Conservation (phyloP, 2,888 invertebrate species). For the Heteropelma amictum region DNA sequence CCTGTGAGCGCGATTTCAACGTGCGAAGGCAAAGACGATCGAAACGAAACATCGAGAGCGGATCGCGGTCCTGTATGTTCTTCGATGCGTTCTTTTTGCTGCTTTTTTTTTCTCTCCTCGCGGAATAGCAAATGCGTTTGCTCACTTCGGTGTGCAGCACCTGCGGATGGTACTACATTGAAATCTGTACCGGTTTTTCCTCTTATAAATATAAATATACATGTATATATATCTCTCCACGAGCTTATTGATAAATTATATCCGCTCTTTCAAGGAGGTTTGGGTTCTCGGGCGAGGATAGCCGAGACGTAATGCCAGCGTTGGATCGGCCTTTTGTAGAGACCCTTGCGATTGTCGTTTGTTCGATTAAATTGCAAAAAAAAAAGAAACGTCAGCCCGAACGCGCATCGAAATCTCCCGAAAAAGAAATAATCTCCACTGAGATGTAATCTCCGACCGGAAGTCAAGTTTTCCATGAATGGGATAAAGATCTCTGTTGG, state of each 20-base stretch:
- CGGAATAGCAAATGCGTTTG: conserved; percentile 8
- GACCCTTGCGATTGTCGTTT: background rate
- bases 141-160: conserved; percentile 40
- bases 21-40: background rate
- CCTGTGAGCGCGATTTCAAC: background rate
- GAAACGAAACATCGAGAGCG: background rate
- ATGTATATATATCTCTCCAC: conserved; percentile 29
- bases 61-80: background rate
- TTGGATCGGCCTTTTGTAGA: background rate
- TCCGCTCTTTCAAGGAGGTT: conserved; percentile 67
- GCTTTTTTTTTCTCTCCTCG: background rate
- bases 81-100: background rate
- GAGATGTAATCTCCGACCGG: too few relatives aligned
- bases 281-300: conserved; percentile 55
- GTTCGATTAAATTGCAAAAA: too few relatives aligned
- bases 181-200: conserved; percentile 60
- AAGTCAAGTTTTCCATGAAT: too few relatives aligned
- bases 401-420: too few relatives aligned
- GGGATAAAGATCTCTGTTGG: too few relatives aligned
- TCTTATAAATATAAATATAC: conserved; percentile 26
- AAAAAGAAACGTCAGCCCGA: too few relatives aligned
- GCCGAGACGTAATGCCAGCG: conserved; percentile 1
- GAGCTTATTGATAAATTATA: conserved; percentile 72
- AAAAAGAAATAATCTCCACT: background rate
- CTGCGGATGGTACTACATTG: conserved; percentile 55